phyloP scores from a whole-genome alignment of 1,140 invertebrate genomes.

The Aphelenchoides avenae region DNA sequence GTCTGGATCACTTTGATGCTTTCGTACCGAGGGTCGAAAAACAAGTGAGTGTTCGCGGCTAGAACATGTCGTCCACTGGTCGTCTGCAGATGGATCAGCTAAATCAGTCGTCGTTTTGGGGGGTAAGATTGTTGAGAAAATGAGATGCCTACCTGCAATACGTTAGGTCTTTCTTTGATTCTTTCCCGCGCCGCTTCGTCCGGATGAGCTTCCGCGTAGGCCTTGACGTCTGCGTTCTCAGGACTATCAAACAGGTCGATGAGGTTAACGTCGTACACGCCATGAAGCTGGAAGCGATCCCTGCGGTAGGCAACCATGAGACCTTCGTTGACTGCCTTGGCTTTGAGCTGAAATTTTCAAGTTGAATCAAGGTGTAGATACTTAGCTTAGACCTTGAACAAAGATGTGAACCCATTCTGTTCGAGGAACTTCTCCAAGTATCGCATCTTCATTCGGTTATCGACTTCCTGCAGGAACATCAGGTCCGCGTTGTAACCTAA shows the following conservation, averaged over 20 bases:
- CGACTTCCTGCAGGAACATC: conserved; percentile 23
- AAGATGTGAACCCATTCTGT: conserved; percentile 10
- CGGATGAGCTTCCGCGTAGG: conserved; percentile 15
- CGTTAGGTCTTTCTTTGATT: conserved; percentile 8
- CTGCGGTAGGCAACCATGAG: conserved; percentile 12
- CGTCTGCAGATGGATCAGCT: conserved; percentile 16
- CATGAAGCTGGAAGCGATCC: background rate
- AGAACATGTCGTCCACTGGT: background rate
- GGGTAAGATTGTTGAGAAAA: background rate
- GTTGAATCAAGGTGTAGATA: conserved; percentile 13
- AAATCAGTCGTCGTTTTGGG: too few species aligned
- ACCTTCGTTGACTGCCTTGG: conserved; percentile 26
- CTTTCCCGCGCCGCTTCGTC: background rate
- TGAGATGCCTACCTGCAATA: conserved; percentile 19
- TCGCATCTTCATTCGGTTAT: conserved; percentile 15
- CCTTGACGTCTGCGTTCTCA: conserved; percentile 9
- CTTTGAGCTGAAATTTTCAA: conserved; percentile 15
- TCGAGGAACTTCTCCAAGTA: conserved; percentile 14
- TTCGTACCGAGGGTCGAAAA: conserved; percentile 22
- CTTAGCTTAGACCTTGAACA: background rate
- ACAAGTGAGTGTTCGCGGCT: conserved; percentile 20
- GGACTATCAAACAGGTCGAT: background rate
- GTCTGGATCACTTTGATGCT: conserved; percentile 19
- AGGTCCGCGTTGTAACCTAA: conserved; percentile 27
- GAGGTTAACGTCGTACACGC: conserved; percentile 9